phyloP scores from a whole-genome alignment of 2,113 vertebrate species.

The Epinephelus lanceolatus region DNA sequence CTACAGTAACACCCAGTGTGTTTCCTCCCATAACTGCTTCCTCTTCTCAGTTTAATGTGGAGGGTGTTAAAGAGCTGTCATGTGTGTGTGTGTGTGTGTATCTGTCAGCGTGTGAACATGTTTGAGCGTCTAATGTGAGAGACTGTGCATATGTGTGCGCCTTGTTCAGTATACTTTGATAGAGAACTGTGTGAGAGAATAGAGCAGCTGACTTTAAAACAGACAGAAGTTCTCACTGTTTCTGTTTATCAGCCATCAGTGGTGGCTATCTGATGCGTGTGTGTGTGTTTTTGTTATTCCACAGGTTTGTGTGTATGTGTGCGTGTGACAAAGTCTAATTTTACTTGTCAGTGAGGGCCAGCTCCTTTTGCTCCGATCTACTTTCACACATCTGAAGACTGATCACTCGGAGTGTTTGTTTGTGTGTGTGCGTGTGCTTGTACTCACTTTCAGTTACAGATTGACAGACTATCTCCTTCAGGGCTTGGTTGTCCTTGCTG shows the following conservation, averaged over 20 bases:
- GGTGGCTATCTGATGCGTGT: neutral
- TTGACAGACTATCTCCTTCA: slow-evolving; percentile 57
- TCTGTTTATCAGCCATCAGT: slow-evolving; percentile 3
- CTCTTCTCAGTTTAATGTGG: slow-evolving; percentile 48
- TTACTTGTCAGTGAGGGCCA: slow-evolving; percentile 49
- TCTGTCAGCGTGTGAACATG: slow-evolving; percentile 17
- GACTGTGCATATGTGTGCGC: neutral
- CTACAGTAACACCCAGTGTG: slow-evolving; percentile 26
- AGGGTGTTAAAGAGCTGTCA: slow-evolving; percentile 18
- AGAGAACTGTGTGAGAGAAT: slow-evolving; percentile 3
- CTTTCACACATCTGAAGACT: slow-evolving; percentile 59
- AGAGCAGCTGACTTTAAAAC: neutral
- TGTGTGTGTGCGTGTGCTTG: slow-evolving; percentile 23
- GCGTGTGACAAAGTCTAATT: slow-evolving; percentile 51
- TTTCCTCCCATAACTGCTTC: slow-evolving; percentile 51
- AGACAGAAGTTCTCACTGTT: neutral
- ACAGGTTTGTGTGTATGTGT: slow-evolving; percentile 46
- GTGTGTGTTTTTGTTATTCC: slow-evolving; percentile 31
- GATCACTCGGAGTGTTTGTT: slow-evolving; percentile 21
- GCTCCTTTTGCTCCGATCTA: slow-evolving; percentile 54
- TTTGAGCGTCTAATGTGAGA: neutral
- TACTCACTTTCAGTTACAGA: slow-evolving; percentile 52
- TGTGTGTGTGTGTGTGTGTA: neutral
- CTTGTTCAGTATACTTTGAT: neutral
- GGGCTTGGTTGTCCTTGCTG: slow-evolving; percentile 57